These are phyloP conservation scores for Acanthurus lineatus DNA, from an alignment of 2,797 vertebrate genomes.

Conservation along the genomic window DNA sequence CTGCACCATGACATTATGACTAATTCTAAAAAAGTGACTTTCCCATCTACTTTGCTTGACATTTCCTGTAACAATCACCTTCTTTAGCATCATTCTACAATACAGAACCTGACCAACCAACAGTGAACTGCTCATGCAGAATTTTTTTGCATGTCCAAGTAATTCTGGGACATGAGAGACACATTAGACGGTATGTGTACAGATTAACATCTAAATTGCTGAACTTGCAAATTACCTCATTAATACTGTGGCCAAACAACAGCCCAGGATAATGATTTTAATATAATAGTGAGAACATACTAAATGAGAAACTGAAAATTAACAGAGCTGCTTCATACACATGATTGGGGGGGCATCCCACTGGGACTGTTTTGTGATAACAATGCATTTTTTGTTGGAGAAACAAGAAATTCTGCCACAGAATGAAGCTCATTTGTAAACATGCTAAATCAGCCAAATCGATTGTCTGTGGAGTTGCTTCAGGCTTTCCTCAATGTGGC, in stretches of 20 bases:
- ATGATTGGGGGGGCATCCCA: background rate
- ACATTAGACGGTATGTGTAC: constrained; percentile 4
- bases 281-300: background rate
- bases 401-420: constrained; percentile 3
- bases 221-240: constrained; percentile 6
- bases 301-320: constrained; percentile 12
- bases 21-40: background rate
- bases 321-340: background rate
- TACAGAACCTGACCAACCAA: constrained; percentile 6
- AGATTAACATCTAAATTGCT: constrained; percentile 7
- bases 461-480: background rate
- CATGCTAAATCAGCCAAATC: constrained; percentile 19
- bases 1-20: background rate
- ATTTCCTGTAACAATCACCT: background rate
- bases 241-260: background rate
- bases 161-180: background rate
- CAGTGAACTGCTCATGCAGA: constrained; percentile 3
- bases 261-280: background rate
- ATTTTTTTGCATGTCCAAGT: background rate
- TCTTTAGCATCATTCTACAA: too few species aligned
- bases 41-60: constrained; percentile 5
- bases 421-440: background rate
- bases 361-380: constrained; percentile 5
- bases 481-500: background rate
- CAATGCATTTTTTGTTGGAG: constrained; percentile 7